Base-by-base conservation (phyloP, 2,888 invertebrate genomes). In the Lasioglossum lativentre region DNA sequence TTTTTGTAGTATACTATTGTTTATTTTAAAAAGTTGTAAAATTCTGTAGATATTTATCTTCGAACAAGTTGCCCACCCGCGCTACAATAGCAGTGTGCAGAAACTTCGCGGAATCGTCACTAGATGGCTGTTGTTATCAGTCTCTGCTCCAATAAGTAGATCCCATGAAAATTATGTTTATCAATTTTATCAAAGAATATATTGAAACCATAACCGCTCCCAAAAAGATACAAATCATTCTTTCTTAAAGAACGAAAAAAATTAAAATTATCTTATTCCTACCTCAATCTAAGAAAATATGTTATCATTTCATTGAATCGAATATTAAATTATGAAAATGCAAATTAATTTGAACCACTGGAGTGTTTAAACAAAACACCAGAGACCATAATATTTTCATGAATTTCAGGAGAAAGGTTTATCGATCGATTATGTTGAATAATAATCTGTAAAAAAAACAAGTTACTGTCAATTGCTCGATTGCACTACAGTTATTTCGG, bases 51-150 rank as follows among this genome's bases (percentile, higher is more conserved):
- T 1, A 16, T 27, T 59, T 63, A 63, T 63, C 27, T 63, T 27
- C 1, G 30, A 63, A 5, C 30, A 16, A 19, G 16, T 63, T 63
- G 30, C n/a, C 30, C 10, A 56, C 10, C 56, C n/a, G 56, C 4
- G 56, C 56, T 56, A 8, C n/a, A 19, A 23, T 68, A 34, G 4
- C n/a, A 70, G 12, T 1, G 40, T 12, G 40, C 40, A 14, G 1
- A 2, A 47, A 47, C 12, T 73, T 73, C 73, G 8, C 4, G 47
- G 1, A 34, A 2, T 23, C 14, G 12, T 30, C 75, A 30, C 75
- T 45, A 66, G 75, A 75, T 75, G 75, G n/a, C 47, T 34, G 63
- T 34, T 34, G 8, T 19, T n/a, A 42, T 45, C 75, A 45, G 34
- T 72, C 14, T 40, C 19, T 16, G 59, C 5, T 63, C 30, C 16